Percentiles rank a stretch among this genome's conserved stretches.
These are phyloP conservation scores for Anguilla japonica DNA, from an alignment of 2,113 vertebrate genomes.

Conservation along the genomic window DNA sequence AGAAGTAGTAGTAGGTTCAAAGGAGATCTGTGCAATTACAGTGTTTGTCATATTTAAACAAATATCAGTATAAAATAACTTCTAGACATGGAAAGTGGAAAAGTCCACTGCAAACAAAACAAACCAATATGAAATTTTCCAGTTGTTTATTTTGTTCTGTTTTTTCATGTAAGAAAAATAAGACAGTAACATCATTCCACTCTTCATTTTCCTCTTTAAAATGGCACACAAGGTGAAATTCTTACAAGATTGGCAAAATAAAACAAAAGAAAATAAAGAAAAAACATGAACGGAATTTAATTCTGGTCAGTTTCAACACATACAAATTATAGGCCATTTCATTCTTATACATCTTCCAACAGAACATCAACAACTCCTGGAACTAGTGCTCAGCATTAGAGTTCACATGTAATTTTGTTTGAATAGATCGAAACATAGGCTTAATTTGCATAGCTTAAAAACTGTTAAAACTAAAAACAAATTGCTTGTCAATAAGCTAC, in stretches of 20 bases:
- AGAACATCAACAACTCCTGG: slow-evolving; percentile 35
- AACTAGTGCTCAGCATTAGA: slow-evolving; percentile 41
- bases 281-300: slow-evolving; percentile 39
- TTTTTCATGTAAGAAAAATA: slow-evolving; percentile 72
- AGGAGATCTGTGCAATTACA: not conserved
- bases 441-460: slow-evolving; percentile 74
- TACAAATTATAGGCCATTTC: slow-evolving; percentile 38
- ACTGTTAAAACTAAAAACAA: slow-evolving; percentile 48
- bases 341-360: slow-evolving; percentile 29
- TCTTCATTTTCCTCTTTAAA: slow-evolving; percentile 62
- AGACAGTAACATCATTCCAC: slow-evolving; percentile 65
- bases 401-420: slow-evolving; percentile 38
- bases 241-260: slow-evolving; percentile 63
- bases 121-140: slow-evolving; percentile 33
- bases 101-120: not conserved
- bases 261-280: slow-evolving; percentile 21
- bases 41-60: no score
- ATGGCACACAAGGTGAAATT: slow-evolving; percentile 76
- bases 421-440: slow-evolving; percentile 53
- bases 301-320: slow-evolving; percentile 47
- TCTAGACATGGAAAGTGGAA: not conserved
- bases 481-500: slow-evolving; percentile 56
- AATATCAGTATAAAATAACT: no score
- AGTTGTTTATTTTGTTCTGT: slow-evolving; percentile 61
- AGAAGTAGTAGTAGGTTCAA: not conserved